Conservation (phyloP, 2,113 vertebrate genomes). For the Plecotus auritus region DNA sequence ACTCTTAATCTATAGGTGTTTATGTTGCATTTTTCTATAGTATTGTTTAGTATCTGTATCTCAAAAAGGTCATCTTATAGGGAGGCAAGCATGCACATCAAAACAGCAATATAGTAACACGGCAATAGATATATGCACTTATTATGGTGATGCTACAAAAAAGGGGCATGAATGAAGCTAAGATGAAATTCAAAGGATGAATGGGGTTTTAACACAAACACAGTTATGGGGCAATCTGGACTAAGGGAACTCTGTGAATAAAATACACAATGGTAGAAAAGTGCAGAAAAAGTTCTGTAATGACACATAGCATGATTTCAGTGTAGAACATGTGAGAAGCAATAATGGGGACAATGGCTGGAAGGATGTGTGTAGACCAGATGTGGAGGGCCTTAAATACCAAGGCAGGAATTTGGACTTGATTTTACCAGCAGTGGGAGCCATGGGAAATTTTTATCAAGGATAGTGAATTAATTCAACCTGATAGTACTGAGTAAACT, state of each 20-base stretch:
- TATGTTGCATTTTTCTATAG: neutral
- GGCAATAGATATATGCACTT: neutral
- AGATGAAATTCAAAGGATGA: neutral
- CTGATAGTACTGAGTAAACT: neutral
- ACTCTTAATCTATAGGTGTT: neutral
- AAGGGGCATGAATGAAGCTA: neutral
- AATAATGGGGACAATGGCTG: neutral
- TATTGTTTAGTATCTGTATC: neutral
- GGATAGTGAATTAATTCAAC: neutral
- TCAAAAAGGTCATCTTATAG: neutral
- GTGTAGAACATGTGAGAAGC: neutral
- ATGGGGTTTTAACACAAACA: neutral
- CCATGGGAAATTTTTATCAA: neutral
- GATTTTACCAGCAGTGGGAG: neutral
- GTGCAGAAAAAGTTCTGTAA: neutral
- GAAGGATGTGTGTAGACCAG: neutral
- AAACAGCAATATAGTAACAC: neutral
- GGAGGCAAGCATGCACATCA: neutral
- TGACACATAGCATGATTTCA: neutral
- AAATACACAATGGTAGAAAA: neutral
- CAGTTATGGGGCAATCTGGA: neutral
- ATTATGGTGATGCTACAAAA: neutral
- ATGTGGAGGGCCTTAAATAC: neutral
- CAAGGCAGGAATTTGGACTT: neutral
- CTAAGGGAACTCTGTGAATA: neutral